These are phyloP conservation scores for Vannuccia rotundouncinata DNA, from an alignment of 2,888 invertebrate genomes.

Conservation along the genomic window DNA sequence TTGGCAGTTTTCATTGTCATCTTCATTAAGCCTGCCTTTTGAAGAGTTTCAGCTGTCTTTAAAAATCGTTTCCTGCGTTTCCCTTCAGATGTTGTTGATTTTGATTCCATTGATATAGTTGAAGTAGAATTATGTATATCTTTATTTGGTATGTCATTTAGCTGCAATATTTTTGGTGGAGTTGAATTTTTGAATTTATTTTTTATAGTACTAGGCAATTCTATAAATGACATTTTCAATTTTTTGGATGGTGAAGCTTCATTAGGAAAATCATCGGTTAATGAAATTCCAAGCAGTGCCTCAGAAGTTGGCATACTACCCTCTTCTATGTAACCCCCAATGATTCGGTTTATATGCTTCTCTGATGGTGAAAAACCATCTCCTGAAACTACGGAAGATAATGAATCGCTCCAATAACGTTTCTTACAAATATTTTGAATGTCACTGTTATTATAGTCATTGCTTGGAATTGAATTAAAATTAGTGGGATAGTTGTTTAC, in stretches of 20 bases:
- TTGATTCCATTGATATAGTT: background rate
- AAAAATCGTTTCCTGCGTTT: constrained; percentile 43
- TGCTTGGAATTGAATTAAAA: no score
- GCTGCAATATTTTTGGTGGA: background rate
- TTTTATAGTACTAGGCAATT: background rate
- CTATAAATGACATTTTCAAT: background rate
- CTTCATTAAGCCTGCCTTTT: constrained; percentile 60
- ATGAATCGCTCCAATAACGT: no score
- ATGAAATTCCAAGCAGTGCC: background rate
- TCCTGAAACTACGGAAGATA: background rate
- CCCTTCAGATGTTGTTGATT: background rate
- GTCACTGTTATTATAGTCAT: no score
- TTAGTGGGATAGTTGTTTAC: no score
- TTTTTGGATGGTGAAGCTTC: background rate
- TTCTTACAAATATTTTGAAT: no score
- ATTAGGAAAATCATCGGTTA: background rate
- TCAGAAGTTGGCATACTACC: background rate
- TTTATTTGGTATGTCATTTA: background rate
- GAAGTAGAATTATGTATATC: background rate
- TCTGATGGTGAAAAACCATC: background rate
- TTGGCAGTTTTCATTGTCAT: constrained; percentile 64
- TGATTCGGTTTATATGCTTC: background rate
- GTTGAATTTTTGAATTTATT: background rate
- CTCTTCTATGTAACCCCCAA: background rate
- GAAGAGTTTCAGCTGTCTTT: constrained; percentile 44